These are phyloP conservation scores for Alligator sinensis DNA, from an alignment of 2,113 vertebrate species.

Conservation along the genomic window DNA sequence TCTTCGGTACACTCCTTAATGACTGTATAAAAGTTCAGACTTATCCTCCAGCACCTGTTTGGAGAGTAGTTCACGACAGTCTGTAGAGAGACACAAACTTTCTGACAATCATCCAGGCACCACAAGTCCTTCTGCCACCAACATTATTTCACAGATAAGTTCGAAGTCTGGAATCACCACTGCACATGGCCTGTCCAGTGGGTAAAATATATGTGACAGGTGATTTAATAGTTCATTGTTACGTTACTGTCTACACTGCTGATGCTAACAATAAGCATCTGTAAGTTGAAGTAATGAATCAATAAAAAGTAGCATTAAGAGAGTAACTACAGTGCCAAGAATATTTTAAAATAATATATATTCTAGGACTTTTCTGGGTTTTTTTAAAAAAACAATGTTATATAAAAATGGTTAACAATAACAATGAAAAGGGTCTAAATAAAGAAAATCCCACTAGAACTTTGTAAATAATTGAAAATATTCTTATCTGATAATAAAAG, in stretches of 20 bases:
- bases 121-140: constrained; percentile 83
- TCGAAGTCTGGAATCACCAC: constrained; percentile 85
- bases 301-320: background rate
- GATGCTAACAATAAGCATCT: background rate
- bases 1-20: constrained; percentile 31
- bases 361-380: background rate
- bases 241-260: background rate
- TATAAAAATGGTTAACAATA: constrained; percentile 3
- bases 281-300: background rate
- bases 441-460: background rate
- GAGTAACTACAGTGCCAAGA: background rate
- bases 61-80: constrained; percentile 83
- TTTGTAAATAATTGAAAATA: constrained; percentile 3
- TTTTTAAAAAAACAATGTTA: background rate
- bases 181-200: constrained; percentile 73
- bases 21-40: constrained; percentile 22
- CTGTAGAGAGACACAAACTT: constrained; percentile 86
- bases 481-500: constrained; percentile 17
- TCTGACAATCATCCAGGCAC: constrained; percentile 80
- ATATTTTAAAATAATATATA: background rate
- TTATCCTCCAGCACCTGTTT: constrained; percentile 73
- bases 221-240: background rate
- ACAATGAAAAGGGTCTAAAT: constrained; percentile 15
- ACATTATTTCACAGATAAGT: constrained; percentile 85
- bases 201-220: background rate